A percentile compares a stretch with the other conserved stretches of the same genome.
Conservation (phyloP, 2,797 vertebrate genomes). For the Hirundo rustica region DNA sequence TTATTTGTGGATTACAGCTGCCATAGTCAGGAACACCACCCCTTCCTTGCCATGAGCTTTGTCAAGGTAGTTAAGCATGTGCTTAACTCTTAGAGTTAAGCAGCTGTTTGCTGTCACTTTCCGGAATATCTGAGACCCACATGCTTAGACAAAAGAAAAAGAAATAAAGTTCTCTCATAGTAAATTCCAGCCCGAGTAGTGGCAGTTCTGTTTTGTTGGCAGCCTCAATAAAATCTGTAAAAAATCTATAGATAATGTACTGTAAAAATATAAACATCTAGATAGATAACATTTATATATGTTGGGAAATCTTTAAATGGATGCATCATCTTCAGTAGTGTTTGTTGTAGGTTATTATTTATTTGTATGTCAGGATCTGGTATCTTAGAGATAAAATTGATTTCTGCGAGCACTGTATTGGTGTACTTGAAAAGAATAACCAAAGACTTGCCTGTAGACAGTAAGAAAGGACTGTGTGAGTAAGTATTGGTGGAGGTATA, state of each 20-base stretch:
- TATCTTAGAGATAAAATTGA: constrained; percentile 43
- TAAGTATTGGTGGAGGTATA: background rate
- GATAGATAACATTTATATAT: background rate
- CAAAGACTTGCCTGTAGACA: background rate
- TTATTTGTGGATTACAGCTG: background rate
- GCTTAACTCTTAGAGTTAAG: background rate
- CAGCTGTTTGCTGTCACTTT: background rate
- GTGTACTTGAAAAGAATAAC: constrained; percentile 22
- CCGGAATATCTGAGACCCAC: background rate
- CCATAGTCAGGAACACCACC: background rate
- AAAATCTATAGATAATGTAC: background rate
- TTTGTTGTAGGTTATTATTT: constrained; percentile 23
- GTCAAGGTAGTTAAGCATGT: background rate
- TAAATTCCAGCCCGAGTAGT: background rate
- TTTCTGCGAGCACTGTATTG: constrained; percentile 44
- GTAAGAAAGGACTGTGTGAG: background rate
- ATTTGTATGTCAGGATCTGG: constrained; percentile 28
- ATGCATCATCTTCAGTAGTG: background rate
- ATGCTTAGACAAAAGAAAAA: background rate
- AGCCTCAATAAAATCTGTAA: background rate
- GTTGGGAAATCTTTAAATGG: background rate
- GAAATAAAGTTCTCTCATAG: background rate
- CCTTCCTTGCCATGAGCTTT: background rate
- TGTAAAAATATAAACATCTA: background rate
- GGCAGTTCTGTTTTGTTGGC: background rate